Conservation (phyloP, 2,113 vertebrate genomes). For the Rynchops niger region DNA sequence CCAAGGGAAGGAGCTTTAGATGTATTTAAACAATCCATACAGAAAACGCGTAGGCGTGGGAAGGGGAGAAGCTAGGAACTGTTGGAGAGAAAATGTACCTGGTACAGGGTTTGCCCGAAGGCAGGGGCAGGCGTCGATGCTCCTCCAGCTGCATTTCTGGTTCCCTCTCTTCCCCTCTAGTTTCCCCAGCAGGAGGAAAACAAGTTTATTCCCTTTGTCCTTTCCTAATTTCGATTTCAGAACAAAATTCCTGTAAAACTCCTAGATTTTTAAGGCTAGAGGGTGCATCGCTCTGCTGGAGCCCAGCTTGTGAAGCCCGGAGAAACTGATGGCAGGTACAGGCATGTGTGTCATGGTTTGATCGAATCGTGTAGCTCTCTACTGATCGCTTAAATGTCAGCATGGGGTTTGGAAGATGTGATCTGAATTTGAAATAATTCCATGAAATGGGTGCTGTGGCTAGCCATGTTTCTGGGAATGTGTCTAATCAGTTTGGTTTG, state of each 20-base stretch:
- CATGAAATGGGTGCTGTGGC: fast-evolving
- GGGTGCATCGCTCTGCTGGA: background rate
- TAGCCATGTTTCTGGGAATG: background rate
- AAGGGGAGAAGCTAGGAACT: background rate
- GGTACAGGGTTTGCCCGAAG: background rate
- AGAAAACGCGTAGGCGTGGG: fast-evolving
- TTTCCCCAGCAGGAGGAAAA: background rate
- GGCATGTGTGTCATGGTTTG: fast-evolving
- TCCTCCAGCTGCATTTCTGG: background rate
- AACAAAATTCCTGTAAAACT: background rate
- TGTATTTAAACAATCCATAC: background rate
- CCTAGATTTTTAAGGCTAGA: background rate
- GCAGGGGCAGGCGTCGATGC: fast-evolving
- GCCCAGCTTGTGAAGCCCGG: background rate
- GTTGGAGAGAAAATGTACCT: background rate
- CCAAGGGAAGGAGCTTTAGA: background rate
- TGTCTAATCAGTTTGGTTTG: background rate
- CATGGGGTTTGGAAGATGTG: background rate
- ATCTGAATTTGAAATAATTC: background rate
- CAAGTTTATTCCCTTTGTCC: background rate
- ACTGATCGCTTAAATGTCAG: background rate
- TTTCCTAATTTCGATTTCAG: background rate
- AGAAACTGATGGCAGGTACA: background rate
- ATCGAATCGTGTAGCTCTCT: background rate
- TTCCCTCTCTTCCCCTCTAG: background rate